Conservation (phyloP, 2,888 invertebrate genomes). For the Andrena flavipes region DNA sequence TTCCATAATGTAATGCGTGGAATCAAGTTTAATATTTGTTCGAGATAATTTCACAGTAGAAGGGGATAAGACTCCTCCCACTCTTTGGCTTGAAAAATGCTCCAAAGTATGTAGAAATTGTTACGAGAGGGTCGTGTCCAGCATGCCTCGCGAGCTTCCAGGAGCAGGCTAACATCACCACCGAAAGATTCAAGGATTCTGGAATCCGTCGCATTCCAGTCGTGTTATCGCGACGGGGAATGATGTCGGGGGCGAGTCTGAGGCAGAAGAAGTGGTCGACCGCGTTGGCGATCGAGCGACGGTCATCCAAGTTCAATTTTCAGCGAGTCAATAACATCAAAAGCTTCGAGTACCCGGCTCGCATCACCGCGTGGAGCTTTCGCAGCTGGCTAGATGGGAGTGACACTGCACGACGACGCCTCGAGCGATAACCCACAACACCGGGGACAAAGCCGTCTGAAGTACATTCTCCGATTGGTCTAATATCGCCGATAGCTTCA, state of each 20-base stretch:
- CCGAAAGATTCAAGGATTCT: conserved; percentile 56
- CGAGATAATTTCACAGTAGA: not conserved
- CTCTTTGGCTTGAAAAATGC: not conserved
- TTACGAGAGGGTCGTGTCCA: conserved; percentile 76
- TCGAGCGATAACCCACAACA: no score
- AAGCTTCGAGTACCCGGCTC: conserved; percentile 81
- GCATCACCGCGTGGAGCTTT: conserved; percentile 69
- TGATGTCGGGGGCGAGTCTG: conserved; percentile 19
- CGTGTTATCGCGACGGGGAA: conserved; percentile 47
- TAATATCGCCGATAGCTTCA: no score
- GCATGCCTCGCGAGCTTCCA: conserved; percentile 79
- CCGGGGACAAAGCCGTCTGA: not conserved
- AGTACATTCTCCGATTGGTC: no score
- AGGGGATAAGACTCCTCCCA: not conserved
- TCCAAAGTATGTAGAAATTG: conserved; percentile 19
- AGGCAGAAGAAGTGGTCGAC: not conserved
- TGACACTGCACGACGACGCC: not conserved
- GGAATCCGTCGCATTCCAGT: conserved; percentile 62
- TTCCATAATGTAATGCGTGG: not conserved
- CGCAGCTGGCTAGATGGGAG: conserved; percentile 15
- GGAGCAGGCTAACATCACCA: conserved; percentile 79
- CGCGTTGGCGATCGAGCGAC: conserved; percentile 39
- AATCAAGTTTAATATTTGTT: not conserved
- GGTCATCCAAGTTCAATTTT: conserved; percentile 72
- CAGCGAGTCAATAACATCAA: conserved; percentile 82